Evolutionary conservation across 2,888 invertebrate species (phyloP).

Genomic region (Amphipyra berbera): DNA sequence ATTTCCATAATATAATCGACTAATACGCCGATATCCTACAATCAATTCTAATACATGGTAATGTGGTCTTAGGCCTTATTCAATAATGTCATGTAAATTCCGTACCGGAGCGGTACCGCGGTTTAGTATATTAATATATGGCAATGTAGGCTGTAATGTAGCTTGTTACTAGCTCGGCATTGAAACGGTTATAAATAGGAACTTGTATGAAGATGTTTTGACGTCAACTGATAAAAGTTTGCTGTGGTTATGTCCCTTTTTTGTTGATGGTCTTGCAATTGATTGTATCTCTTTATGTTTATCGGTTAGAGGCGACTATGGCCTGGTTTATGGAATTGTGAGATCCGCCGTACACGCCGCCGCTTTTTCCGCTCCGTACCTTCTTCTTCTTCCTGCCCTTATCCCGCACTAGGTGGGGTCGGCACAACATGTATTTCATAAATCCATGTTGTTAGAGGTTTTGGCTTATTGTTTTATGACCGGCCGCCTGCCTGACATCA

Average conservation of each 20-base stretch:
- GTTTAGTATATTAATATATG: constrained; percentile 42
- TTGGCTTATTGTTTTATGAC: too few relatives aligned
- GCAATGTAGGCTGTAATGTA: constrained; percentile 12
- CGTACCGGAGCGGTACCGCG: constrained; percentile 6
- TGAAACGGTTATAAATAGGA: constrained; percentile 41
- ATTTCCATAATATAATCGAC: constrained; percentile 27
- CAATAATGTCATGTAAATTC: constrained; percentile 40
- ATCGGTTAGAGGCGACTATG: too few relatives aligned
- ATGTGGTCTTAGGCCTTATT: constrained; percentile 6
- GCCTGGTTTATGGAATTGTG: too few relatives aligned
- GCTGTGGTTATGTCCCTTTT: constrained; percentile 2
- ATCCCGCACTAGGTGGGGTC: too few relatives aligned
- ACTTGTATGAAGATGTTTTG: constrained; percentile 40
- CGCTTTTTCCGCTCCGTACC: too few relatives aligned
- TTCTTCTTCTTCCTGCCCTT: too few relatives aligned
- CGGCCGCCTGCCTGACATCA: too few relatives aligned
- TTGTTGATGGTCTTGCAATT: background rate
- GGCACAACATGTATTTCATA: too few relatives aligned
- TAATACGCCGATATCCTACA: constrained; percentile 7
- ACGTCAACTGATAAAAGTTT: constrained; percentile 23
- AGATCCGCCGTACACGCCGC: too few relatives aligned
- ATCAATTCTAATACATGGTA: constrained; percentile 16
- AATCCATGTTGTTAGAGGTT: too few relatives aligned
- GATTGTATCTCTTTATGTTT: background rate
- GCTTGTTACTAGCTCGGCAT: constrained; percentile 22